Conservation (phyloP, 2,113 vertebrate species). For the Mesoclemmys tuberculata region DNA sequence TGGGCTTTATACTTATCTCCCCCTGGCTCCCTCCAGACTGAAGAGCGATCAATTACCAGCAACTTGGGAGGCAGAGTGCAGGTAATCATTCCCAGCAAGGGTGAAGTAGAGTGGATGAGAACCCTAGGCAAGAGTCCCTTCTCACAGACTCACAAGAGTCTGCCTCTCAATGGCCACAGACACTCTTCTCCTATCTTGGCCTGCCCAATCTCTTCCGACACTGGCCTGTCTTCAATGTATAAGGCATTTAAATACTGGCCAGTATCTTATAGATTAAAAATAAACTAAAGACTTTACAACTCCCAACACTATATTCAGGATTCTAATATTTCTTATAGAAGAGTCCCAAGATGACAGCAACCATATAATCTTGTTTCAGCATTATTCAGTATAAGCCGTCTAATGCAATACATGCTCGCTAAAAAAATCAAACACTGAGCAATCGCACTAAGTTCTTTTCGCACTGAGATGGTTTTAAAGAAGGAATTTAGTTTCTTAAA, state of each 20-base stretch:
- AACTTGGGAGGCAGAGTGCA: background rate
- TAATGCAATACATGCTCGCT: rapidly evolving
- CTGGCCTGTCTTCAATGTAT: background rate
- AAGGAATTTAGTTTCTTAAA: background rate
- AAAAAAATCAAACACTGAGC: background rate
- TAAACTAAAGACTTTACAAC: background rate
- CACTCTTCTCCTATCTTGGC: background rate
- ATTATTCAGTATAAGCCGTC: background rate
- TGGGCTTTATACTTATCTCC: background rate
- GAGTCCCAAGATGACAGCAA: background rate
- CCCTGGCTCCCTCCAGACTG: background rate
- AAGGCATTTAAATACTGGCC: background rate
- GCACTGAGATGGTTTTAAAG: background rate
- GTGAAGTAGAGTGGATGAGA: no score
- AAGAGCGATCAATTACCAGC: background rate
- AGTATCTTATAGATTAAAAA: background rate
- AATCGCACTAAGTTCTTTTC: background rate
- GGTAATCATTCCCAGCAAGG: background rate
- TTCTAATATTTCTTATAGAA: background rate
- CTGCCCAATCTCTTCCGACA: background rate
- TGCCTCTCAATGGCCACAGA: background rate
- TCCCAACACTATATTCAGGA: background rate
- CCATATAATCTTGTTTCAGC: background rate
- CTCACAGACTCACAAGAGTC: background rate
- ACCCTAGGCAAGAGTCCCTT: background rate